These are phyloP conservation scores for Thamnophis elegans DNA, from an alignment of 2,797 vertebrate genomes.

Conservation along the genomic window DNA sequence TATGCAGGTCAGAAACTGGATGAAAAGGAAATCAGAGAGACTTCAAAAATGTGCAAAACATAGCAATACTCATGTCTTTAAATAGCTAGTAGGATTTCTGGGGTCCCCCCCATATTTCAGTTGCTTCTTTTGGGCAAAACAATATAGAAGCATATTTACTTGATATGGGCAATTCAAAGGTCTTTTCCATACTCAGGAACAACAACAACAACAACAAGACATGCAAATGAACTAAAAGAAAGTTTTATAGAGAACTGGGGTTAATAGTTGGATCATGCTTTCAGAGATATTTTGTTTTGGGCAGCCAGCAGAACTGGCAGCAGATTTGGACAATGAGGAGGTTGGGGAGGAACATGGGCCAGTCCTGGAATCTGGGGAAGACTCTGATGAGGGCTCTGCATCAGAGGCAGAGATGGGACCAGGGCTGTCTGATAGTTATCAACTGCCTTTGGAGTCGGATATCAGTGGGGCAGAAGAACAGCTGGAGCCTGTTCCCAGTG, in stretches of 20 bases:
- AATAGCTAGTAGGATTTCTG: background rate
- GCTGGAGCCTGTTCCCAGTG: too few species aligned
- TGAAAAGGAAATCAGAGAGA: slow-evolving; percentile 41
- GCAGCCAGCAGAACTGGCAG: too few species aligned
- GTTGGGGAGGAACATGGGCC: too few species aligned
- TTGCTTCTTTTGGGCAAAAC: background rate
- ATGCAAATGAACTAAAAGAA: background rate
- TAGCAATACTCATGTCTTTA: background rate
- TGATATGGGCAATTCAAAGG: background rate
- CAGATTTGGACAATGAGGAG: too few species aligned
- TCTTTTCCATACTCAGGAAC: background rate
- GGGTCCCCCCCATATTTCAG: background rate
- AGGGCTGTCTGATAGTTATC: too few species aligned
- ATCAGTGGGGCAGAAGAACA: too few species aligned
- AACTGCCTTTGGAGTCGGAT: too few species aligned
- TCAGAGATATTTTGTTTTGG: background rate
- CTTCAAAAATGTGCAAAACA: slow-evolving; percentile 45
- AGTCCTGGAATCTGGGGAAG: too few species aligned
- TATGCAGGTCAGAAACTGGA: slow-evolving; percentile 62
- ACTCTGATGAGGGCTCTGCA: too few species aligned
- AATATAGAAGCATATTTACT: background rate
- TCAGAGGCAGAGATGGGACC: too few species aligned
- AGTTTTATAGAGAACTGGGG: background rate
- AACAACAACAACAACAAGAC: background rate
- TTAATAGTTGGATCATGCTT: background rate